Conservation (phyloP, 2,888 invertebrate species). For the Ypsolopha sequella region DNA sequence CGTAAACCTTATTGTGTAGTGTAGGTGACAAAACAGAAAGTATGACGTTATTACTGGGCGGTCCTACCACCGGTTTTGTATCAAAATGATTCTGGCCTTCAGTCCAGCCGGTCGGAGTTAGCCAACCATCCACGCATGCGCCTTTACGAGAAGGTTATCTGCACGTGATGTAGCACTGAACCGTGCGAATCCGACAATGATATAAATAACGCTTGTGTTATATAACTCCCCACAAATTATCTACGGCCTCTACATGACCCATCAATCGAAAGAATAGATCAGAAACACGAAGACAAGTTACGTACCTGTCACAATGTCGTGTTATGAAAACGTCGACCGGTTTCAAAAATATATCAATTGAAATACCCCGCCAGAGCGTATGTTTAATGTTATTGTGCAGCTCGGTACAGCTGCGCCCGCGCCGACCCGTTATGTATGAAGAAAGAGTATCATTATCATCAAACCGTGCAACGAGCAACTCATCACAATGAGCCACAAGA, state of each 20-base stretch:
- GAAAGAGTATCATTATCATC: constrained; percentile 12
- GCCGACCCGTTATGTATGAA: constrained; percentile 24
- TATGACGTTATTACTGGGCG: no score
- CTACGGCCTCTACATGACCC: not conserved
- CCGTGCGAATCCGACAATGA: not conserved
- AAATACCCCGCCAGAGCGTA: constrained; percentile 40
- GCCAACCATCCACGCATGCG: constrained; percentile 29
- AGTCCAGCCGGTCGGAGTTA: constrained; percentile 29
- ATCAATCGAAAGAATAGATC: not conserved
- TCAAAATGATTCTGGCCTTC: constrained; percentile 54
- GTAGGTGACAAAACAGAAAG: no score
- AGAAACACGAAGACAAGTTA: not conserved
- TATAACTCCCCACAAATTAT: not conserved
- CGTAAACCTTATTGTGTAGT: no score
- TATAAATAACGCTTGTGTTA: not conserved
- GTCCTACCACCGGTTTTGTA: constrained; percentile 36
- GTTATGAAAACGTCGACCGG: constrained; percentile 63
- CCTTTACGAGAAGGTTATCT: constrained; percentile 13
- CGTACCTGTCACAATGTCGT: constrained; percentile 13
- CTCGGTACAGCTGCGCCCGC: constrained; percentile 41
- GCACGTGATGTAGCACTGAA: not conserved
- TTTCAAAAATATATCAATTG: constrained; percentile 67
- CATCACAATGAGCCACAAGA: no score
- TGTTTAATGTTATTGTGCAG: constrained; percentile 60
- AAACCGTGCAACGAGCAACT: not conserved